Base-by-base conservation (phyloP, 2,113 vertebrate genomes). In the Columba livia region DNA sequence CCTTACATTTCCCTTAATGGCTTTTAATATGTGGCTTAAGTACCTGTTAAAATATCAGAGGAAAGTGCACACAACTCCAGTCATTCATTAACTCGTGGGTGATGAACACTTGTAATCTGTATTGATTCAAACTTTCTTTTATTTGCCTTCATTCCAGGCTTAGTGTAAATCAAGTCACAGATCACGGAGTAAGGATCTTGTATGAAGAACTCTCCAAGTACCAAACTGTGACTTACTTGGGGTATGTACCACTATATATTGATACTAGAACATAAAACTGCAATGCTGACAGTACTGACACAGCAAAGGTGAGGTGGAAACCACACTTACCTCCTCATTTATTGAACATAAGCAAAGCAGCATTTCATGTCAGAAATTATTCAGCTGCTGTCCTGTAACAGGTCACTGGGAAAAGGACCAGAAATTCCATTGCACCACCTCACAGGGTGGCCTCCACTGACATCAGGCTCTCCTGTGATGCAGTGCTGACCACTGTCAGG, bases 141-240 rank as follows among this genome's bases (percentile, higher is more conserved):
- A 7, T 15, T 70, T 79, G 40, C 6, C 60, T 91, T 91, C 56
- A 15, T 96, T 97, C 34, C 97, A 99, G 99, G 93, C 98, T 99
- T 70, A 98, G 98, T 47, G 99, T 99, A 51, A 99, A 99, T 95
- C 98, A 98, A 90, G 97, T 99, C 67, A 98, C 99, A 4, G 99
- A 99, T 96, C 97, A 97, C 1, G 99, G 99, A 5, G 97, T 98
- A 2, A 98, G 98, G 97, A 98, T 99, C 83, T 97, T 99, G 34
- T 98, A 98, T 18, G 98, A 99, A 91, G 99, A 99, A 73, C 98
- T 99, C 92, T 98, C 98, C 85, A 99, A 98, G 94, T 98, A 99
- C 95, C 98, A 97, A 93, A 97, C 99, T 36, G 95, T 99, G 67
- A 97, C 97, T 21, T 98, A 87, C 79, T 87, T 99, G 95, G 99